Evolutionary conservation across 1,140 invertebrate genomes (phyloP), one percentile per base, ranked within the genome.

Genomic region (Odontomachus brunneus): DNA sequence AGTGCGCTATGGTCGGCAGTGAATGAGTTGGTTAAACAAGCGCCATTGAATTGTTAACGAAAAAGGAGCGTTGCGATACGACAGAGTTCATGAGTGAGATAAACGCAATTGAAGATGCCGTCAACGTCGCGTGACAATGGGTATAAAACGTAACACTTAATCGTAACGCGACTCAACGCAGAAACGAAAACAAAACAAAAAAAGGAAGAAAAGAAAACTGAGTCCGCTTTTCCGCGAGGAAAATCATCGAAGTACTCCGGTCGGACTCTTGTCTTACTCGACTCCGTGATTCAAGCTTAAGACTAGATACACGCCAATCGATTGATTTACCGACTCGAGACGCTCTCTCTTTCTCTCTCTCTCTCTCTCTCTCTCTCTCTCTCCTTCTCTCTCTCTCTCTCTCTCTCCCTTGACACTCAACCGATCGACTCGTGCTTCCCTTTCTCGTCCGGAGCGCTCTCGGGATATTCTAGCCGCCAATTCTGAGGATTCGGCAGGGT

Each of bases 151-250:
- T 73, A 82, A 85, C 76, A 80, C 81, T 44, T 84, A 87, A 85
- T 83, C 71, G 48, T 88, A 88, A 83, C 78, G 87, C 85, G 87
- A 72, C 71, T 89, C 73, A 90, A 91, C 89, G 38, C 38, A 11
- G 4, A 44, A 44, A 44, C 38, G 38, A 33, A 33, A 33, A 44
- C 87, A 67, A 88, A 86, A 90, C 88, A 84, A 87, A 88, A 89
- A 86, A 60, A 33, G n/a, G n/a, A 33, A 88, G 74, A 89, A 86
- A 90, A 88, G 84, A 87, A 88, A 89, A 86, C 49, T 14, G 17
- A 60, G 14, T 60, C 17, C 44, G 33, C 60, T 60, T 63, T 82
- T 4, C 19, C 49, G 15, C n/a, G 24, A 29, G n/a, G 44, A 22
- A 48, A 82, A 73, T 12, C 63, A 63, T 63, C 11, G 24, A 49